Evolutionary conservation across 2,113 vertebrate genomes (phyloP).

Genomic region (Microcebus murinus): DNA sequence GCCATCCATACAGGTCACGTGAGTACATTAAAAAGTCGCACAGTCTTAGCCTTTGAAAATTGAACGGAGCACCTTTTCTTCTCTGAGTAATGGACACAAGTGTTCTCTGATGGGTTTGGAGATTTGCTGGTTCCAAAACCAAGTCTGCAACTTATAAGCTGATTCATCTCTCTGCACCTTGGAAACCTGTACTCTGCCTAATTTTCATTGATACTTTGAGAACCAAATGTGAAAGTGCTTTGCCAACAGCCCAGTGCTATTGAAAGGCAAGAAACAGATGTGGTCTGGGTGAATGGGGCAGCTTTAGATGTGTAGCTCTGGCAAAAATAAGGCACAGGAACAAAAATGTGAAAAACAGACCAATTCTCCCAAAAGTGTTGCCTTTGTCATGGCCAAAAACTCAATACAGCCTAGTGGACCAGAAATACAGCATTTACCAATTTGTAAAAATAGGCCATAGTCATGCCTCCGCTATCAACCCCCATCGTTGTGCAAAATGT

Average conservation of each 20-base stretch:
- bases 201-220: not conserved
- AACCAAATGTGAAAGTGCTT: not conserved
- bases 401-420: not conserved
- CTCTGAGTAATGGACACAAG: not conserved
- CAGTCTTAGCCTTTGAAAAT: not conserved
- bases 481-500: not conserved
- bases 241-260: not conserved
- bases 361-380: not conserved
- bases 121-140: not conserved
- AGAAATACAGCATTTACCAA: not conserved
- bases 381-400: not conserved
- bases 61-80: not conserved
- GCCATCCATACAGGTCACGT: accelerated
- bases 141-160: not conserved
- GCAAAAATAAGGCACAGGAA: not conserved
- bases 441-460: not conserved
- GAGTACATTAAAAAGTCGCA: not conserved
- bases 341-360: not conserved
- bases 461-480: not conserved
- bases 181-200: not conserved
- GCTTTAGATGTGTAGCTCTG: not conserved
- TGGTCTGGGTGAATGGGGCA: not conserved
- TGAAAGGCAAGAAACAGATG: not conserved
- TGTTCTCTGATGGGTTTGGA: not conserved
- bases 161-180: not conserved